Base-by-base conservation (phyloP, 1,140 invertebrate species). In the Temnothorax nylanderi region DNA sequence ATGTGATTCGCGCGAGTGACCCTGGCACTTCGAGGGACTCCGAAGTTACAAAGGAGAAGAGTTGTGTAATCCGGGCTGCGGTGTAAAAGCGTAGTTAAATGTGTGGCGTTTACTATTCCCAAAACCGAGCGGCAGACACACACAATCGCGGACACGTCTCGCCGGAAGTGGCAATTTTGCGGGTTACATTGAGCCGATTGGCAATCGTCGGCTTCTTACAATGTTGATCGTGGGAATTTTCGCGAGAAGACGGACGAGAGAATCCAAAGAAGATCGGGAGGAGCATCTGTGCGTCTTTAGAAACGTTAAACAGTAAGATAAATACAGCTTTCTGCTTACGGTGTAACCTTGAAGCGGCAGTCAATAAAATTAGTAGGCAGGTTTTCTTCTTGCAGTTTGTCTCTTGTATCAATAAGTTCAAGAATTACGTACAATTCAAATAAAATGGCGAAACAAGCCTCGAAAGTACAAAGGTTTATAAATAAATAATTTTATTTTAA, bases 1-100 rank as follows among this genome's bases (percentile, higher is more conserved):
- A 88, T 86, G 72, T 71, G 88, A 85, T 90, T 91, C 91, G 87
- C 84, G 71, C 82, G 62, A 88, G 69, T 72, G 86, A 87, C 82
- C 71, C 64, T 26, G 76, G 74, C 71, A 75, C 62, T 44, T 76
- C 65, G 72, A 90, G 74, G 78, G 41, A 13, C 49, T 71, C 34
- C 54, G 69, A 49, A 32, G 49, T 82, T 67, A 60, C 26, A 81
- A 72, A 82, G 71, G 54, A 34, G 65, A 85, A 71, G 37, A 85
- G 18, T 60, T 81, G 75, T 26, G n/a, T 65, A 60, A 74, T 84
- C 81, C 41, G 26, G n/a, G 3, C 18, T 26, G 51, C 37, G 81
- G 81, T 62, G 69, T n/a, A 64, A 62, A 64, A 85, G 8, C n/a
- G 47, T 84, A 89, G 85, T 5, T 86, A 88, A 89, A 89, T 80